Evolutionary conservation across 2,888 invertebrate genomes (phyloP), one percentile per base, ranked within the genome.

Genomic region (Tachystola acroxantha): DNA sequence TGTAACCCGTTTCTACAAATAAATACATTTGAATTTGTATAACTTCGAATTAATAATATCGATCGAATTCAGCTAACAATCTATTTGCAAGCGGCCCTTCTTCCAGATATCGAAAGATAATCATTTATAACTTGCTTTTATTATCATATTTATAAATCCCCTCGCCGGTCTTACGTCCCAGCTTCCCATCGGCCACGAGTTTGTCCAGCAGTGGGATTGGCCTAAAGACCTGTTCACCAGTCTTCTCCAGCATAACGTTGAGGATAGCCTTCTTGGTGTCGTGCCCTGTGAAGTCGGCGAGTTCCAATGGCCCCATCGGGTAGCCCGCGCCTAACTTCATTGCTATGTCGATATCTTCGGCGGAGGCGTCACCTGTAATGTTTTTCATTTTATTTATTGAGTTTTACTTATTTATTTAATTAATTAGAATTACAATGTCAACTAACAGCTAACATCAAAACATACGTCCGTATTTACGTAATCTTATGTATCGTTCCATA

Each of bases 241-340:
- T 80, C 56, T 91, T 90, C 47, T 91, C 76, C 48, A 90, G 82
- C 94, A 96, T 93, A 5, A 93, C 92, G 0, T 48, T 59, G 7
- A 79, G 47, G 20, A 79, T 58, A 16, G 89, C 90, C 58, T 90
- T 82, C 41, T 89, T 90, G 1, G 92, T 94, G 63, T 96, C 96
- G 9, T 94, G 81, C 0, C 96, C 96, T 1, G 95, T 93, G 76
- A 92, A 95, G 77, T 96, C 96, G 1, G 91, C 80, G 34, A 96
- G 76, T 71, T 96, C 95, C 41, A 96, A 88, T 0, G 96, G 96
- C 7, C 96, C 96, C 96, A 96, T 96, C 0, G 96, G 96, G 72
- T 94, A 90, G 0, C 93, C 93, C 10, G 95, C 94, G 4, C 96
- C 96, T 14, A 96, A 79, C 73, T 95, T 96, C 95, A 96, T 96